These are phyloP conservation scores for Nomada fucata DNA, from an alignment of 2,888 invertebrate genomes.

Conservation along the genomic window DNA sequence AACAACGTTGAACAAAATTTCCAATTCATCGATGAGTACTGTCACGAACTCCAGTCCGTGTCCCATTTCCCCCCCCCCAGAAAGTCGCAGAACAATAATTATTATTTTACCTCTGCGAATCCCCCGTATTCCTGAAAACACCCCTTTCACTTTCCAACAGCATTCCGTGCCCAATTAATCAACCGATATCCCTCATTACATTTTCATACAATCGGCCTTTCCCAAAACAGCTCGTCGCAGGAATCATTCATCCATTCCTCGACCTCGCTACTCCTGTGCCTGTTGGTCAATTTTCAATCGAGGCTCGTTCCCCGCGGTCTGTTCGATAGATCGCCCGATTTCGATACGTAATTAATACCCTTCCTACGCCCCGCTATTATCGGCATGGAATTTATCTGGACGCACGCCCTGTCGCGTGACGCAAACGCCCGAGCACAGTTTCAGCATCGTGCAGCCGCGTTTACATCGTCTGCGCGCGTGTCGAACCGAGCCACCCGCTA, in stretches of 20 bases:
- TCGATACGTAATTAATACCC: constrained; percentile 71
- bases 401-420: constrained; percentile 74
- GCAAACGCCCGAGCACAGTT: constrained; percentile 68
- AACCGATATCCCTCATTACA: constrained; percentile 1
- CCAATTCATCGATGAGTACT: too few relatives aligned
- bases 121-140: not conserved
- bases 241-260: constrained; percentile 17
- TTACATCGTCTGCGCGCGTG: constrained; percentile 58
- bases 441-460: constrained; percentile 7
- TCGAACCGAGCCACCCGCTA: constrained; percentile 38
- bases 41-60: too few relatives aligned
- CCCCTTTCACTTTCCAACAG: not conserved
- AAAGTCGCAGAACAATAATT: not conserved
- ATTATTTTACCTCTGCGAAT: not conserved
- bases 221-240: not conserved
- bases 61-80: too few relatives aligned
- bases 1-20: too few relatives aligned
- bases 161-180: not conserved
- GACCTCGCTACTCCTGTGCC: constrained; percentile 8
- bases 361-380: constrained; percentile 57
- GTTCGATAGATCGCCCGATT: constrained; percentile 57
- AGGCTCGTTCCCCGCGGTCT: constrained; percentile 28
- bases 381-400: constrained; percentile 79
- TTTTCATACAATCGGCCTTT: constrained; percentile 12
- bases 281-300: constrained; percentile 20